Percentiles rank a stretch among this genome's conserved stretches.
Conservation (phyloP, 2,888 invertebrate genomes). For the Lysandra bellargus region DNA sequence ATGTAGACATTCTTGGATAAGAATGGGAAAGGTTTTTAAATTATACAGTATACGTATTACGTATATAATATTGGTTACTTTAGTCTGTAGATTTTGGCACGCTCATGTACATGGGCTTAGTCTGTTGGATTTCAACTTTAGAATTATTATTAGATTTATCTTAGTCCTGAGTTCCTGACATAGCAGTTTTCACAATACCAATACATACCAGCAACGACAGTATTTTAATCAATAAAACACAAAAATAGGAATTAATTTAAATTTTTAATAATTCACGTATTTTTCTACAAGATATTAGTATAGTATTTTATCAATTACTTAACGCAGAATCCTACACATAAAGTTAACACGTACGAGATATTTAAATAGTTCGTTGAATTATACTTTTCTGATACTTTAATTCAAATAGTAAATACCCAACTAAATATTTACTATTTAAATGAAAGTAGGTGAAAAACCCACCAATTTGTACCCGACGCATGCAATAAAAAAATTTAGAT, state of each 20-base stretch:
- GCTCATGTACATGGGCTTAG: background rate
- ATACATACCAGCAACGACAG: background rate
- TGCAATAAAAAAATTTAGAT: too few relatives aligned
- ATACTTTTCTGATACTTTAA: background rate
- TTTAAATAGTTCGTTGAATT: background rate
- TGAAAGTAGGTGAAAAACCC: background rate
- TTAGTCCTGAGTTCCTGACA: background rate
- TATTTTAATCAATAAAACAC: background rate
- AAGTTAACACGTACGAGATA: background rate
- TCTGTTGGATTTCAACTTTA: background rate
- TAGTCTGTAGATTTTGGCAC: background rate
- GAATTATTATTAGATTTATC: background rate
- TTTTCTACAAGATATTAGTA: background rate
- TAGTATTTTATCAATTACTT: background rate
- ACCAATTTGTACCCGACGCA: background rate
- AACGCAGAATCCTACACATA: background rate
- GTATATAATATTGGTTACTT: background rate
- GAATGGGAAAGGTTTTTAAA: too few relatives aligned
- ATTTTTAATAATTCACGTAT: background rate
- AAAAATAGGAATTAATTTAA: background rate
- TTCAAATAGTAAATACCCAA: background rate
- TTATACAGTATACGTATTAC: too few relatives aligned
- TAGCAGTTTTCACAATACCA: background rate
- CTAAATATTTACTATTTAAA: too few relatives aligned
- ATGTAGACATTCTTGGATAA: too few relatives aligned